Percentiles rank a stretch among this genome's conserved stretches.
Evolutionary conservation across 2,888 invertebrate genomes (phyloP).

Genomic region (Calameuta pallipes): DNA sequence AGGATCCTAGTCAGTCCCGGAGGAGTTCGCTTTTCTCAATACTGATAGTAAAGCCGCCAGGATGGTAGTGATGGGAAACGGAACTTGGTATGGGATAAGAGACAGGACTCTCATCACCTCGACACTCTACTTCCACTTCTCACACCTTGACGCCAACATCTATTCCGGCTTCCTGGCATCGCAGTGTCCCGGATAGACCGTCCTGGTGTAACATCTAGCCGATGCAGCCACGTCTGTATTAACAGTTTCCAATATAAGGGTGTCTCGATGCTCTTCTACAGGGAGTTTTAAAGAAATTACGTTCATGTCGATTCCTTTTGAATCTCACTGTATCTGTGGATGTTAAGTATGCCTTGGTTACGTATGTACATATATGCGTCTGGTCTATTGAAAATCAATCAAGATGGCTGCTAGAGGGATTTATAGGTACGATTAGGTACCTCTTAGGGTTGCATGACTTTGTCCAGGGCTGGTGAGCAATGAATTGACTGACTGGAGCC

Average conservation of each 20-base stretch:
- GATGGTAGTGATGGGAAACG: neutral
- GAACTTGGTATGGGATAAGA: neutral
- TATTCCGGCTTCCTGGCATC: constrained; percentile 5
- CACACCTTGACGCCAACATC: constrained; percentile 19
- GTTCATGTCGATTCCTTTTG: neutral
- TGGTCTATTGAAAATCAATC: neutral
- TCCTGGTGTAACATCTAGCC: neutral
- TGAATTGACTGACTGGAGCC: neutral
- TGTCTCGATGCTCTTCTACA: neutral
- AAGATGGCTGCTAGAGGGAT: neutral
- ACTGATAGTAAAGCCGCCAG: neutral
- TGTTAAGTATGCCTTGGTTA: neutral
- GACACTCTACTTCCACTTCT: constrained; percentile 13
- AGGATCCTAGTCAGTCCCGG: neutral
- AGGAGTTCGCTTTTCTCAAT: neutral
- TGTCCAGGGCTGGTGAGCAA: neutral
- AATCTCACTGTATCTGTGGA: neutral
- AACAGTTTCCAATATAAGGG: constrained; percentile 27
- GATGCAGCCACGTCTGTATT: constrained; percentile 13
- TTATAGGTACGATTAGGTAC: neutral
- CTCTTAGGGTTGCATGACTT: neutral
- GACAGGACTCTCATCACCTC: constrained; percentile 13
- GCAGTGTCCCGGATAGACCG: neutral
- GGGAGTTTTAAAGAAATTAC: neutral
- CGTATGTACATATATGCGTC: too few species aligned